Evolutionary conservation across 1,140 invertebrate genomes (phyloP), one percentile per base, ranked within the genome.

Genomic region (Leptinotarsa defecta): DNA sequence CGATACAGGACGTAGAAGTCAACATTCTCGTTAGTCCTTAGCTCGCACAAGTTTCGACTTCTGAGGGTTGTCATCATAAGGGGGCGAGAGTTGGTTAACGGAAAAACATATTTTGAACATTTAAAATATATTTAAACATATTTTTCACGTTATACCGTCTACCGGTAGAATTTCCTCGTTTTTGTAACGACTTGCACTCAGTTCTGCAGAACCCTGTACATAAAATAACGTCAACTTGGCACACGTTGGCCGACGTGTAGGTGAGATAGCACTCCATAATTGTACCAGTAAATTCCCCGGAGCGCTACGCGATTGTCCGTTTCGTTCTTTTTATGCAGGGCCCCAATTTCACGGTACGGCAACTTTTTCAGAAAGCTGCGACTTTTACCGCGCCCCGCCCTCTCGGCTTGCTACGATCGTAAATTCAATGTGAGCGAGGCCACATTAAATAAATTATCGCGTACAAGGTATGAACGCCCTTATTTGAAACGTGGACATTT

Each of bases 261-360:
- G 13, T 34, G 22, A 34, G 22, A 17, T 24, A 34, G 64, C 27
- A 34, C 64, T 24, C 27, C 22, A 24, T 67, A 67, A 67, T 67
- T 67, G 64, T 24, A 20, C 5, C 64, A 67, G 64, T 67, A 67
- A 67, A 67, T 22, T 67, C 24, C 20, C 20, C 64, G 6, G 22
- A 67, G 13, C 22, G n/a, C 64, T 22, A 22, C 64, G 27, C 22
- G 20, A 67, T 67, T 67, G 27, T 34, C 19, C 64, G 64, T 67
- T 67, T 67, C 27, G 22, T 67, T 67, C 64, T 67, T 24, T 67
- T 67, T 67, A 67, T 67, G 22, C 22, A 67, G 22, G 64, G 27
- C n/a, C 64, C 64, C 64, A 67, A 67, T 67, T 67, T 67, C 64
- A 67, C 64, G 64, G 64, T 67, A 67, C 64, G 64, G n/a, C 22